Evolutionary conservation across 1,140 invertebrate genomes (phyloP), one percentile per base, ranked within the genome.

Genomic region (Calycopis cecrops): DNA sequence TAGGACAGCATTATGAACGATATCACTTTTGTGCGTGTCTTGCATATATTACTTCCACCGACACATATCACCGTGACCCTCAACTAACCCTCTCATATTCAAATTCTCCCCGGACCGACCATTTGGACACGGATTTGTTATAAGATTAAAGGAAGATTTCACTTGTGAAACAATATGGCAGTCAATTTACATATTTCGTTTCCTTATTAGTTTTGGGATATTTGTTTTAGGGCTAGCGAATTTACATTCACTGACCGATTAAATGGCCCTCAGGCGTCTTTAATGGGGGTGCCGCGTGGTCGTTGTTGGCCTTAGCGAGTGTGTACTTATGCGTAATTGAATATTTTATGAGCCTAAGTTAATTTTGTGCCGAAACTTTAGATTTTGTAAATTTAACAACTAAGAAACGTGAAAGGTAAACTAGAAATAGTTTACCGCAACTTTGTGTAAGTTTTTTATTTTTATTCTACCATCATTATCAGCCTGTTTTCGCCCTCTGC

Each of bases 121-220:
- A 88, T 88, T 88, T 87, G 82, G 79, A 84, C 85, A 77, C 85
- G 82, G 87, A 88, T 88, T 88, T 88, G 87, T 88, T 88, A 87
- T 85, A 88, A 88, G 87, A 88, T 88, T 88, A 88, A 87, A 85
- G 82, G 82, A 88, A 88, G 87, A 88, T 87, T 88, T 87, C 81
- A 86, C 83, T 87, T 87, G 82, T 80, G 83, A 79, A 84, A 86
- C 85, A 87, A 87, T 88, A 88, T 88, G 79, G 79, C 76, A 79
- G 71, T 75, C 77, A 78, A 87, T 87, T 87, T 87, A 87, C 84
- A 85, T 87, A 87, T 87, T 86, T 87, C 84, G 81, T 84, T 87
- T 87, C 84, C 81, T 87, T 87, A 87, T 87, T 87, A 87, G 81
- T 85, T 87, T 85, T 76, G 83, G 83, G 79, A 83, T 86, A 85